Evolutionary conservation across 2,888 invertebrate species (phyloP).

Genomic region (Cheilosia impressa): DNA sequence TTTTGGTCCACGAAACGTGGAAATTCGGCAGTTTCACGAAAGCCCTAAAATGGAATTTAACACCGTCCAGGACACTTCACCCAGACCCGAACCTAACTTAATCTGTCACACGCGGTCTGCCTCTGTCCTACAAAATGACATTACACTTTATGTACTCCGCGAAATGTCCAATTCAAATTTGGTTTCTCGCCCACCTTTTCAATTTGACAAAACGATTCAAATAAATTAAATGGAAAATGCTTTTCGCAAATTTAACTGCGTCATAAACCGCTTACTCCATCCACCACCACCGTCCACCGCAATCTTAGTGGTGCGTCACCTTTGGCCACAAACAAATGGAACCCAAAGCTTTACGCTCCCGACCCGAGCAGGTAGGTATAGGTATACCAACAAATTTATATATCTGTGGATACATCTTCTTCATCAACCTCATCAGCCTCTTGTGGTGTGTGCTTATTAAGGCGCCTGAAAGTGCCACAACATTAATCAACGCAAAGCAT

Average conservation of each 20-base stretch:
- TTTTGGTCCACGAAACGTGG: too few species aligned
- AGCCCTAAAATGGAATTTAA: neutral
- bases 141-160: constrained; percentile 55
- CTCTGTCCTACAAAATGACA: constrained; percentile 10
- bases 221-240: constrained; percentile 60
- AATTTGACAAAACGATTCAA: constrained; percentile 54
- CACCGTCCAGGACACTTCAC: neutral
- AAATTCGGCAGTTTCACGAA: neutral
- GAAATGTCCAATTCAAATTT: constrained; percentile 55
- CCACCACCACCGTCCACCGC: neutral
- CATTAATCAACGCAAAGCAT: constrained; percentile 75
- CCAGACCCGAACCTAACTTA: neutral
- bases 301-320: constrained; percentile 32
- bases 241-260: constrained; percentile 37
- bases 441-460: constrained; percentile 45
- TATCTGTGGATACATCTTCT: neutral
- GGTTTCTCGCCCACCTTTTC: constrained; percentile 26
- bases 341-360: neutral
- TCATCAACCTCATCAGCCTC: constrained; percentile 35
- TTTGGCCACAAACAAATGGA: constrained; percentile 36
- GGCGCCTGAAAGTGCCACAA: constrained; percentile 68
- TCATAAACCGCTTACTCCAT: constrained; percentile 54
- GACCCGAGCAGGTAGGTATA: neutral
- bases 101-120: constrained; percentile 27
- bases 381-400: neutral